Evolutionary conservation across 2,797 vertebrate species (phyloP).

Genomic region (Urocyon cinereoargenteus): DNA sequence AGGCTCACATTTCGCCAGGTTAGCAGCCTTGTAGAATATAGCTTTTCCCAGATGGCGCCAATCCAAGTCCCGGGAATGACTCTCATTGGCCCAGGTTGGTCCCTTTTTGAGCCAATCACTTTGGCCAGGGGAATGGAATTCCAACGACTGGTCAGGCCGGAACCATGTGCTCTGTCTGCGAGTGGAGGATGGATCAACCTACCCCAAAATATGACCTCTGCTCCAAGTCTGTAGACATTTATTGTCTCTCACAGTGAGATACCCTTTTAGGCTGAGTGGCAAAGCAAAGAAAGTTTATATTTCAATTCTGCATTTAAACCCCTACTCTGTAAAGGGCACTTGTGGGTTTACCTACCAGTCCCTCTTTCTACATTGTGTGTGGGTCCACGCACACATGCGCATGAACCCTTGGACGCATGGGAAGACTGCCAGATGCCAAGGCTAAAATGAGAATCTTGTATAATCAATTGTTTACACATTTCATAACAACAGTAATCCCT

Average conservation of each 20-base stretch:
- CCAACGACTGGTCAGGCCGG: neutral
- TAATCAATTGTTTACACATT: conserved; percentile 74
- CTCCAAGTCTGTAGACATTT: neutral
- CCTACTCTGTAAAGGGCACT: neutral
- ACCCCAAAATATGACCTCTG: neutral
- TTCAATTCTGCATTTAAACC: neutral
- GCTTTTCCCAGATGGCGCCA: neutral
- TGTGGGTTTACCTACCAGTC: neutral
- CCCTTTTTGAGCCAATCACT: neutral
- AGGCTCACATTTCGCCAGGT: neutral
- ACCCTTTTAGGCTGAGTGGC: neutral
- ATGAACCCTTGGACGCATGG: conserved; percentile 37
- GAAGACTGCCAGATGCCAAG: conserved; percentile 60
- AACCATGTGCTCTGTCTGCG: neutral
- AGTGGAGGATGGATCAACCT: neutral
- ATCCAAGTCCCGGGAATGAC: neutral
- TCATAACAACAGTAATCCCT: conserved; percentile 72
- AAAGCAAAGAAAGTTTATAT: neutral
- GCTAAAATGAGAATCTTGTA: conserved; percentile 65
- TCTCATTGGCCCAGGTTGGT: neutral
- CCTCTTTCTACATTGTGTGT: neutral
- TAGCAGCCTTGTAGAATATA: neutral
- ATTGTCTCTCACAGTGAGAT: neutral
- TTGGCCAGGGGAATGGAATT: neutral
- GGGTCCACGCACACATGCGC: neutral